These are phyloP conservation scores for Triplophysa bombifrons DNA, from an alignment of 2,797 vertebrate genomes.

Conservation along the genomic window DNA sequence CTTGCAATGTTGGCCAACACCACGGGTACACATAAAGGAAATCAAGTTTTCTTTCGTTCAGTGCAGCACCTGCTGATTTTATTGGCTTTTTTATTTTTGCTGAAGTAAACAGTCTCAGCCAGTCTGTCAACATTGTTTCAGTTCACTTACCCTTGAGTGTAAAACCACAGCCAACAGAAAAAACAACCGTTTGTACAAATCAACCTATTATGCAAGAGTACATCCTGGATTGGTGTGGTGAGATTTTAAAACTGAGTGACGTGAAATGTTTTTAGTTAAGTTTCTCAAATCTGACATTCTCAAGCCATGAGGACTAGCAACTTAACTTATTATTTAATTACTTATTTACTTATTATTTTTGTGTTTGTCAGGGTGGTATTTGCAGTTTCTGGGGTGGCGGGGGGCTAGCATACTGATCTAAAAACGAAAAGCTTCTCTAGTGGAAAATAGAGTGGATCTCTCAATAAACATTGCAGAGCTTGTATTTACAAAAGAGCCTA, in stretches of 20 bases:
- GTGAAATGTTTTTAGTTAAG: slow-evolving; percentile 1
- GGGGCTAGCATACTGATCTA: neutral
- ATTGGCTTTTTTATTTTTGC: slow-evolving; percentile 14
- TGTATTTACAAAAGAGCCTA: neutral
- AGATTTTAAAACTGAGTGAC: neutral
- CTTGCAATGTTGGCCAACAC: neutral
- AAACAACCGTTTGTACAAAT: neutral
- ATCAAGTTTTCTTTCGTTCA: neutral
- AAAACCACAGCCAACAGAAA: neutral
- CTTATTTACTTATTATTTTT: neutral
- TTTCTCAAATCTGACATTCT: neutral
- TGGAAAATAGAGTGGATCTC: neutral
- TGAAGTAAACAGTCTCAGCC: slow-evolving; percentile 31
- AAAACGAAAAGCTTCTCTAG: neutral
- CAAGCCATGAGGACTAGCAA: too few relatives aligned
- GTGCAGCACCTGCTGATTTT: slow-evolving; percentile 36
- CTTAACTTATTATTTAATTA: neutral
- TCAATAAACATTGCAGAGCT: slow-evolving; percentile 1
- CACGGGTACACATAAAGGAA: neutral
- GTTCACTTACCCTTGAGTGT: slow-evolving; percentile 3
- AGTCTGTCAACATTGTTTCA: slow-evolving; percentile 24
- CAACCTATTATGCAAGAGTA: slow-evolving; percentile 14
- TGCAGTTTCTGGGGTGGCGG: neutral
- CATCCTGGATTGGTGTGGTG: neutral
- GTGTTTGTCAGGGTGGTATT: neutral